Conservation (phyloP, 1,140 invertebrate species). For the Vanessa atalanta region DNA sequence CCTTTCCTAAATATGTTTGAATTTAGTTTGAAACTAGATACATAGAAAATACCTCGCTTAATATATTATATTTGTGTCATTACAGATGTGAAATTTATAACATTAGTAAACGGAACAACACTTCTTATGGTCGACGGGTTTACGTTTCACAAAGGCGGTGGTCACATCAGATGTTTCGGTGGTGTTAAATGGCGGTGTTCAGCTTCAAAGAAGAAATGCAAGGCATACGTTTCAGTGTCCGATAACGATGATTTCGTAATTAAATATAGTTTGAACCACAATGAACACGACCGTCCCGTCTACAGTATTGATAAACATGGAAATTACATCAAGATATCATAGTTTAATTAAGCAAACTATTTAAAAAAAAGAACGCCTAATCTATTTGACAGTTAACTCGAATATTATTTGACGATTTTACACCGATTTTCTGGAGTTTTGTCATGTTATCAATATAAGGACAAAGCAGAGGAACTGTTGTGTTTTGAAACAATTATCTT, state of each 20-base stretch:
- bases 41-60: neutral
- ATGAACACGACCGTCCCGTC: constrained; percentile 35
- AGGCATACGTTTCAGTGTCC: constrained; percentile 41
- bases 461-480: too few relatives aligned
- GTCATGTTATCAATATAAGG: too few relatives aligned
- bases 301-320: constrained; percentile 30
- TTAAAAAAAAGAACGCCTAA: too few relatives aligned
- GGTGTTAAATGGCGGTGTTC: constrained; percentile 48
- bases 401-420: too few relatives aligned
- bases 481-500: too few relatives aligned
- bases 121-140: constrained; percentile 51
- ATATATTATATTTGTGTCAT: constrained; percentile 3
- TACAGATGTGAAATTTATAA: constrained; percentile 45
- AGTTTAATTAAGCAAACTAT: neutral
- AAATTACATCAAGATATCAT: constrained; percentile 35
- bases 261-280: constrained; percentile 35
- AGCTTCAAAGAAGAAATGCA: constrained; percentile 45
- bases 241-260: constrained; percentile 38
- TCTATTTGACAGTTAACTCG: too few relatives aligned
- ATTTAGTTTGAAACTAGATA: too few relatives aligned
- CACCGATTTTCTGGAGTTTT: too few relatives aligned
- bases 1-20: too few relatives aligned
- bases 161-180: constrained; percentile 31
- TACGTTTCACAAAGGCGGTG: constrained; percentile 46
- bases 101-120: constrained; percentile 38